Evolutionary conservation across 2,797 vertebrate genomes (phyloP).

Genomic region (Sebastes umbrosus): DNA sequence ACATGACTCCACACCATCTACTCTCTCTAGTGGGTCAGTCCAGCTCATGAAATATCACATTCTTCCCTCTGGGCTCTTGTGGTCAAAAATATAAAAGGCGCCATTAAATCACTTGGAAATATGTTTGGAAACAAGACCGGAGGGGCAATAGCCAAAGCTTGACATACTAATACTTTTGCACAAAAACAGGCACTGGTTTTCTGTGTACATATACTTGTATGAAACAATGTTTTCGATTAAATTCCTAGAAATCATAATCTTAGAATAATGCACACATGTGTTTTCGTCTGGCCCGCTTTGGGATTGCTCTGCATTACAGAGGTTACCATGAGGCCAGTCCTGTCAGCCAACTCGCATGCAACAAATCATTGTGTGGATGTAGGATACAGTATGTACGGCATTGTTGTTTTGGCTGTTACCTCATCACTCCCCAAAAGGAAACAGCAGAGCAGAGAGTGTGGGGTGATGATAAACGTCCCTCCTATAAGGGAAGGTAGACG

Average conservation of each 20-base stretch:
- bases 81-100: conserved; percentile 7
- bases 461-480: neutral
- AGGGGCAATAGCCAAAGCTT: neutral
- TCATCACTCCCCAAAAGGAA: neutral
- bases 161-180: neutral
- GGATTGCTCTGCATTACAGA: neutral
- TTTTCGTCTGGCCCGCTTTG: neutral
- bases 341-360: conserved; percentile 13
- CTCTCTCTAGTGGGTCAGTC: neutral
- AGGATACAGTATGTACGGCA: neutral
- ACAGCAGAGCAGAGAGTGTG: neutral
- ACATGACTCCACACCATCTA: neutral
- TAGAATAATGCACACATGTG: neutral
- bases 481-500: neutral
- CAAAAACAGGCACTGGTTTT: neutral
- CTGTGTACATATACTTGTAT: neutral
- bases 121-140: neutral
- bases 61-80: neutral
- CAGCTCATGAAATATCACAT: neutral
- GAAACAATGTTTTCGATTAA: neutral
- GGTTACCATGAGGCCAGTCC: neutral
- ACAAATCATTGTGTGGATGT: neutral
- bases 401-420: neutral
- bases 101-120: conserved; percentile 14
- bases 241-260: conserved; percentile 1